Conservation (phyloP, 2,113 vertebrate species). For the Chrysochloris asiatica region DNA sequence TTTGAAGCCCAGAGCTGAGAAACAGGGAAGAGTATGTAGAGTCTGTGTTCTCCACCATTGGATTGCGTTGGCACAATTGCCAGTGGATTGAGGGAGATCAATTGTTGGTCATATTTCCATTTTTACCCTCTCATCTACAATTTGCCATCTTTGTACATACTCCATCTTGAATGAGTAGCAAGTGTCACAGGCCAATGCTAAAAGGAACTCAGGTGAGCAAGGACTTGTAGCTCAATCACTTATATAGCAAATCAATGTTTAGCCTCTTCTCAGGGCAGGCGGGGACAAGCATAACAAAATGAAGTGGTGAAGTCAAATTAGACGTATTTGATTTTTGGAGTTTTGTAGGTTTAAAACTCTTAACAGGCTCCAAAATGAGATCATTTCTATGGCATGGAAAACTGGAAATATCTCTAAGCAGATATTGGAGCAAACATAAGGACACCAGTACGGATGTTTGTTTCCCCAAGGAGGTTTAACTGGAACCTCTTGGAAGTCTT, state of each 20-base stretch:
- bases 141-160: not conserved
- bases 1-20: no score
- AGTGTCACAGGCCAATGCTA: not conserved
- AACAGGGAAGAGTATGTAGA: rapidly evolving
- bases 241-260: not conserved
- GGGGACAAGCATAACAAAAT: not conserved
- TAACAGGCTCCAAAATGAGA: no score
- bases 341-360: not conserved
- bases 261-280: not conserved
- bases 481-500: not conserved
- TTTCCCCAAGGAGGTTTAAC: not conserved
- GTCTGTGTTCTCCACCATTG: not conserved
- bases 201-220: not conserved
- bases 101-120: not conserved
- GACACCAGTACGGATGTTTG: not conserved
- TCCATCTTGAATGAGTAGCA: not conserved
- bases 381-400: not conserved
- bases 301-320: not conserved
- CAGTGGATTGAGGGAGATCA: not conserved
- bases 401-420: not conserved
- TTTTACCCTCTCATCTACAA: not conserved
- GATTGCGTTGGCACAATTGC: not conserved
- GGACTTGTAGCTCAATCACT: not conserved
- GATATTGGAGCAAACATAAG: not conserved
- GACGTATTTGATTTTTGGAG: not conserved